Evolutionary conservation across 2,888 invertebrate genomes (phyloP).

Genomic region (Parnassius mnemosyne): DNA sequence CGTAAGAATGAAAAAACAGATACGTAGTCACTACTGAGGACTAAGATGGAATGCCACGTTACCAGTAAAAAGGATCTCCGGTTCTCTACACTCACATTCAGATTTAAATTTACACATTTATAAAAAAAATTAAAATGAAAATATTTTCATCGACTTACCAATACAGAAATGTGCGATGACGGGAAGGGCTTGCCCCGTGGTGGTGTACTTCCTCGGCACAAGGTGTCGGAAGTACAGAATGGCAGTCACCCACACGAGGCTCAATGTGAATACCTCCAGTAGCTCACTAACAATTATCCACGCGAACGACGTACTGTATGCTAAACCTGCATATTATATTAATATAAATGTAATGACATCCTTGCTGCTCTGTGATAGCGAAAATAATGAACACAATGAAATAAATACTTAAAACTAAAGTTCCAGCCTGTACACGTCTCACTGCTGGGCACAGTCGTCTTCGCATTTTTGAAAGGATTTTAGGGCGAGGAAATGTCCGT

Average conservation of each 20-base stretch:
- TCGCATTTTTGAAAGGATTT: too few species aligned
- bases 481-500: too few species aligned
- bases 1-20: too few species aligned
- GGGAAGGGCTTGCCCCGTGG: constrained; percentile 88
- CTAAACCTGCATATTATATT: constrained; percentile 68
- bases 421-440: too few species aligned
- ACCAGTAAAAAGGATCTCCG: too few species aligned
- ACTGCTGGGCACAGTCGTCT: too few species aligned
- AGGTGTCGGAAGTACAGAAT: constrained; percentile 90
- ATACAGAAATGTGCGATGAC: constrained; percentile 89
- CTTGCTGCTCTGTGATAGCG: too few species aligned
- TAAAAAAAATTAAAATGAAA: not conserved
- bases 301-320: constrained; percentile 80
- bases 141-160: constrained; percentile 43
- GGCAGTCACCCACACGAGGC: constrained; percentile 89
- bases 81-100: too few species aligned
- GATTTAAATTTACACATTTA: not conserved
- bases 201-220: constrained; percentile 87
- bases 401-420: too few species aligned
- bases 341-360: not conserved
- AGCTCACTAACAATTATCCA: constrained; percentile 86
- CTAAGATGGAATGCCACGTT: too few species aligned
- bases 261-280: constrained; percentile 87
- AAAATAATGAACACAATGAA: too few species aligned
- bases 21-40: too few species aligned